phyloP scores from a whole-genome alignment of 2,113 vertebrate species.

The Corythaeola cristata region DNA sequence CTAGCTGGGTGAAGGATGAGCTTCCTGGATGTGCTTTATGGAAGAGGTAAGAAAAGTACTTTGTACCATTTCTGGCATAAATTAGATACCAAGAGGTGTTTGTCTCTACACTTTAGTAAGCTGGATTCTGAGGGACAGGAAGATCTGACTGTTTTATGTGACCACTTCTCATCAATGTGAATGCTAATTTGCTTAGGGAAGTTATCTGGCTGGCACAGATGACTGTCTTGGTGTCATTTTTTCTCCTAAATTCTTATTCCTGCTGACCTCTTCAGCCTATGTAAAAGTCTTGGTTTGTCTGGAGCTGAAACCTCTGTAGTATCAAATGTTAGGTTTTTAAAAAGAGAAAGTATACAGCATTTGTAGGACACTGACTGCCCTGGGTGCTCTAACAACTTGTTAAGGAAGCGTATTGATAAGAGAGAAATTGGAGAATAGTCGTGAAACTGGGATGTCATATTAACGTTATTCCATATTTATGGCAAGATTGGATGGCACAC shows the following conservation, averaged over 20 bases:
- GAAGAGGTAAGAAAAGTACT: neutral
- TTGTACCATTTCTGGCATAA: neutral
- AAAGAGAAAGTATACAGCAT: neutral
- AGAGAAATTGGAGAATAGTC: neutral
- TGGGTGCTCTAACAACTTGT: neutral
- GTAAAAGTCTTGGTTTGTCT: neutral
- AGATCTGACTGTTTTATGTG: neutral
- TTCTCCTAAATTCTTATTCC: neutral
- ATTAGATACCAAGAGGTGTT: neutral
- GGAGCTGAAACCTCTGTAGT: neutral
- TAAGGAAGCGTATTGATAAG: neutral
- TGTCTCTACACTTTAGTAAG: neutral
- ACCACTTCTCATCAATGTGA: neutral
- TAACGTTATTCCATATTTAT: neutral
- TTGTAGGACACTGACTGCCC: neutral
- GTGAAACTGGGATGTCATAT: neutral
- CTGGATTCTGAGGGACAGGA: neutral
- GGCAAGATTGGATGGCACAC: neutral
- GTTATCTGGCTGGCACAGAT: neutral
- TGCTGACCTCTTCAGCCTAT: neutral
- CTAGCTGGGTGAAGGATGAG: neutral
- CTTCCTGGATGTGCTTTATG: neutral
- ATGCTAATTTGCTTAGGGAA: neutral
- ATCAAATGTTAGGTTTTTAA: neutral
- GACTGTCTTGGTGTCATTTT: neutral